These are phyloP conservation scores for Aradophagus sp. DNA, from an alignment of 1,140 invertebrate genomes.

Conservation along the genomic window DNA sequence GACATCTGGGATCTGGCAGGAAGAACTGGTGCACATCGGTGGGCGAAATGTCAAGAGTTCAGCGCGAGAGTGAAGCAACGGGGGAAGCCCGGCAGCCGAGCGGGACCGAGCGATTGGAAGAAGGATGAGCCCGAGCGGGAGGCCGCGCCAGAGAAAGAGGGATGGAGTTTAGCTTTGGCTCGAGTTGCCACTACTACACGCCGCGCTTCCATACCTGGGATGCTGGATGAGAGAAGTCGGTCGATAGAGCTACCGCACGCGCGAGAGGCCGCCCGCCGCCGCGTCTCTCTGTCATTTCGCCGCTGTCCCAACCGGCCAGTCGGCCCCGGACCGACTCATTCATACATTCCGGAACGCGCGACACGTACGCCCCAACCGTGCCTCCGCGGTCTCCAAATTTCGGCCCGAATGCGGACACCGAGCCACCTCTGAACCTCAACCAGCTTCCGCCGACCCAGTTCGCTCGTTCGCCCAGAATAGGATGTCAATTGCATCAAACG, in stretches of 20 bases:
- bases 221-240: slow-evolving; percentile 69
- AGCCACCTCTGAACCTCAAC: too few species aligned
- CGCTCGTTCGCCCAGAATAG: too few species aligned
- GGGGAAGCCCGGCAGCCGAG: slow-evolving; percentile 12
- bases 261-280: slow-evolving; percentile 47
- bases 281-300: slow-evolving; percentile 51
- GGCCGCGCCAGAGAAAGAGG: slow-evolving; percentile 27
- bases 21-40: slow-evolving; percentile 54
- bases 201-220: slow-evolving; percentile 63
- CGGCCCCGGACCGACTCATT: too few species aligned
- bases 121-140: slow-evolving; percentile 43
- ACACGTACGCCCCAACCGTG: too few species aligned
- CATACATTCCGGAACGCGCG: too few species aligned
- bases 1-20: slow-evolving; percentile 51
- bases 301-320: slow-evolving; percentile 24
- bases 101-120: slow-evolving; percentile 44
- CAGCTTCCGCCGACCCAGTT: too few species aligned
- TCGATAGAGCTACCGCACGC: slow-evolving; percentile 68
- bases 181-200: slow-evolving; percentile 47
- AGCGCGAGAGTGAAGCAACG: slow-evolving; percentile 30
- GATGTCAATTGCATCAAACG: too few species aligned
- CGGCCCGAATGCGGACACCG: too few species aligned
- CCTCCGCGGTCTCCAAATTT: too few species aligned
- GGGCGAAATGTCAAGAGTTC: slow-evolving; percentile 56
- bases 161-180: slow-evolving; percentile 45